Evolutionary conservation across 2,113 vertebrate genomes (phyloP).

Genomic region (Meleagris gallopavo): DNA sequence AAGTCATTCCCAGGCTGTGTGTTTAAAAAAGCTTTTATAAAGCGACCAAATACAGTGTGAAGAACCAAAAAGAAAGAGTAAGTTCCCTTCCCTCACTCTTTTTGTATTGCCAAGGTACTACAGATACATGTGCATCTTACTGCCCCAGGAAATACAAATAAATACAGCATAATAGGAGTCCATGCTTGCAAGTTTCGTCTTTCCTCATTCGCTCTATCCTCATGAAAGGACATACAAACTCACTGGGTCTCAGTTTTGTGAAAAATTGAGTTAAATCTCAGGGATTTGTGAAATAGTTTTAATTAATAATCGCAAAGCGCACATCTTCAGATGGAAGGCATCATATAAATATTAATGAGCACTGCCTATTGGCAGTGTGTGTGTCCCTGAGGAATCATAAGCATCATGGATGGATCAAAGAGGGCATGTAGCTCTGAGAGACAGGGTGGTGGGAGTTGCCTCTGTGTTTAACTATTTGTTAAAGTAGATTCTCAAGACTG

Average conservation of each 20-base stretch:
- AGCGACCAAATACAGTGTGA: neutral
- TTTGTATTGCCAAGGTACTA: neutral
- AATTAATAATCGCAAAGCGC: conserved; percentile 55
- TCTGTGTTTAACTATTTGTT: conserved; percentile 63
- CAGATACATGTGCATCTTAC: neutral
- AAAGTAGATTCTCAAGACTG: conserved; percentile 60
- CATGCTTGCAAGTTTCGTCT: neutral
- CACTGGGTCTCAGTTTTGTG: neutral
- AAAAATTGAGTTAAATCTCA: conserved; percentile 38
- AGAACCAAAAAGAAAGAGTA: neutral
- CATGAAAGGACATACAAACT: neutral
- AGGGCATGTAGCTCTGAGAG: conserved; percentile 39
- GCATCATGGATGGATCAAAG: conserved; percentile 65
- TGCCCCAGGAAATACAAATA: neutral
- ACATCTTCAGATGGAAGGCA: conserved; percentile 35
- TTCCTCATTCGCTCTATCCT: neutral
- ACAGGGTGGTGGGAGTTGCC: conserved; percentile 52
- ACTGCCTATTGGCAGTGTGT: conserved; percentile 23
- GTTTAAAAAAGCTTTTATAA: conserved; percentile 5
- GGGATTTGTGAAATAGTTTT: conserved; percentile 4
- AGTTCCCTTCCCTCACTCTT: neutral
- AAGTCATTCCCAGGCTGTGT: neutral
- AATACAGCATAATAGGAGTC: neutral
- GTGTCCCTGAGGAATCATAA: conserved; percentile 37
- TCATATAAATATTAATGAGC: conserved; percentile 67